These are phyloP conservation scores for Panthera uncia DNA, from an alignment of 2,113 vertebrate genomes.

Conservation along the genomic window DNA sequence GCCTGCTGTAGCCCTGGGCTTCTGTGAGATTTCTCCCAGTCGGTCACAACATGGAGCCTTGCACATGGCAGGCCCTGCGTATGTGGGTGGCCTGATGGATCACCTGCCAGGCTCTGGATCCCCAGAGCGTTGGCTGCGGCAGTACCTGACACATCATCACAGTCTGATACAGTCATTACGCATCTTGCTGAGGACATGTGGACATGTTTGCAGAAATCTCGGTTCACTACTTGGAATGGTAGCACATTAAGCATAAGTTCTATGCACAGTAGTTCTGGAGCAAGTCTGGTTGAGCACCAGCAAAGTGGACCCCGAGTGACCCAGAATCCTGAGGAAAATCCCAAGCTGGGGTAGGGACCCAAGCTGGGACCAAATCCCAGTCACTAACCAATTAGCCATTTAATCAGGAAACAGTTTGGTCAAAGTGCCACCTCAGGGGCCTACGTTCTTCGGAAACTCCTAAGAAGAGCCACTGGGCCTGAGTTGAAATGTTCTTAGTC, in stretches of 20 bases:
- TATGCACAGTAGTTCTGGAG: neutral
- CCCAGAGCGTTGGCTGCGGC: rapidly evolving
- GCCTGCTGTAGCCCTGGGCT: rapidly evolving
- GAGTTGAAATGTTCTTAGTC: neutral
- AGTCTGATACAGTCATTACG: neutral
- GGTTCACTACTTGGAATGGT: neutral
- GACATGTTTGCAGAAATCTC: neutral
- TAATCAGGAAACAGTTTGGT: neutral
- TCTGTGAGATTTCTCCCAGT: neutral
- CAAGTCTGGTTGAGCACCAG: neutral
- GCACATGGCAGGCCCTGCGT: rapidly evolving
- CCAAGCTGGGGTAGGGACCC: neutral
- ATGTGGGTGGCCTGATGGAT: neutral
- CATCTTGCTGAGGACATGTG: neutral
- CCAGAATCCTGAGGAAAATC: neutral
- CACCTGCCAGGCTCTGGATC: neutral
- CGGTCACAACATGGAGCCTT: rapidly evolving
- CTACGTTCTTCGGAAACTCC: neutral
- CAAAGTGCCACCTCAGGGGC: neutral
- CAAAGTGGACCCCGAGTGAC: neutral
- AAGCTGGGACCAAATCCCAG: too few relatives aligned
- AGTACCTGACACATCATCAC: neutral
- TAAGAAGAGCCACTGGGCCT: neutral
- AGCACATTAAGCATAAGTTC: neutral
- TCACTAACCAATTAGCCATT: neutral